A percentile compares a stretch with the other conserved stretches of the same genome.
These are phyloP conservation scores for Venustoraphidia nigricollis DNA, from an alignment of 2,888 invertebrate genomes.

Conservation along the genomic window DNA sequence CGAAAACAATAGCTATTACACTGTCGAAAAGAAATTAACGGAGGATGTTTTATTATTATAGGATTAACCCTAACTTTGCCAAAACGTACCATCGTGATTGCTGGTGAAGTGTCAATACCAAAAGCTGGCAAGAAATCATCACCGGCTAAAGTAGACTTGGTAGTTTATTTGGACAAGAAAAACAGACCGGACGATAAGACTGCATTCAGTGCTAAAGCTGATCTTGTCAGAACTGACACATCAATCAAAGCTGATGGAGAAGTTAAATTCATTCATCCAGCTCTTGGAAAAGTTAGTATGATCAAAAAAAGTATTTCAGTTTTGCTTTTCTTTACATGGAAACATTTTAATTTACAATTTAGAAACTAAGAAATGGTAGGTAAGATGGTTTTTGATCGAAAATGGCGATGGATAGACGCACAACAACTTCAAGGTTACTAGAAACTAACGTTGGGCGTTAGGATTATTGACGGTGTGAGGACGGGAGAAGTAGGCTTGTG, in stretches of 20 bases:
- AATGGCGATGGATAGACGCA: no score
- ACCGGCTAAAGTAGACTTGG: constrained; percentile 43
- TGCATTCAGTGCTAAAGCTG: constrained; percentile 34
- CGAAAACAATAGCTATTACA: no score
- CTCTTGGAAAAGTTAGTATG: constrained; percentile 37
- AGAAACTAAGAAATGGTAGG: neutral
- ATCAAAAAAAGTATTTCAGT: neutral
- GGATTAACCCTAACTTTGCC: constrained; percentile 45
- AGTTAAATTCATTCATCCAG: constrained; percentile 50
- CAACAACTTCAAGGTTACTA: no score
- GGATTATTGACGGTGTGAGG: no score
- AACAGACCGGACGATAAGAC: constrained; percentile 54
- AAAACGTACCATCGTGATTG: constrained; percentile 46
- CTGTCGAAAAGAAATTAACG: no score
- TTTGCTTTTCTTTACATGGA: constrained; percentile 11
- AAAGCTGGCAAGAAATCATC: constrained; percentile 28
- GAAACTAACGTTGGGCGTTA: no score
- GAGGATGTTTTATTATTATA: no score
- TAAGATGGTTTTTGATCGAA: no score
- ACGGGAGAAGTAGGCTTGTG: no score
- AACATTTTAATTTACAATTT: neutral
- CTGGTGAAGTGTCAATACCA: constrained; percentile 24
- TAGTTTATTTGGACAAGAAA: constrained; percentile 54
- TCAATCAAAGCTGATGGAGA: constrained; percentile 35
- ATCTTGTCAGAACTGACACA: constrained; percentile 33